Evolutionary conservation across 2,888 invertebrate genomes (phyloP).

Genomic region (Ptychoptera albimana): DNA sequence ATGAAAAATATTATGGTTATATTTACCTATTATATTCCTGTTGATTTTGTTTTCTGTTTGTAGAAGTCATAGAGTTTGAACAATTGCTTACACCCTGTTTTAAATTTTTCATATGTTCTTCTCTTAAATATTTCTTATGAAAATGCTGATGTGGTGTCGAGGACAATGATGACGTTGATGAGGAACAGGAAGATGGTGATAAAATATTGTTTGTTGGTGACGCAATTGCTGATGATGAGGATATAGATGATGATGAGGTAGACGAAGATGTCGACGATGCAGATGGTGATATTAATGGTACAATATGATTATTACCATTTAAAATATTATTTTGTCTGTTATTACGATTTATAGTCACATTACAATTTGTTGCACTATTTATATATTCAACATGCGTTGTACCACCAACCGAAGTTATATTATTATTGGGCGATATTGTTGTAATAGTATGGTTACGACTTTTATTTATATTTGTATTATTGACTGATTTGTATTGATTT

Average conservation of each 20-base stretch:
- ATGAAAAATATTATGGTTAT: no score
- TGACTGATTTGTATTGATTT: conserved; percentile 10
- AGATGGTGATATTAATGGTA: conserved; percentile 11
- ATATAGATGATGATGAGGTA: conserved; percentile 2
- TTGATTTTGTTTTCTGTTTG: not conserved
- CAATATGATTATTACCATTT: not conserved
- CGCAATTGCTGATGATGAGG: conserved; percentile 3
- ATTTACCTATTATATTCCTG: conserved; percentile 8
- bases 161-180: conserved; percentile 7
- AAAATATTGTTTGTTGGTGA: not conserved
- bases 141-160: conserved; percentile 19
- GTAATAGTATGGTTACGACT: conserved; percentile 11
- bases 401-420: conserved; percentile 28
- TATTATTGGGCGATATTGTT: conserved; percentile 17
- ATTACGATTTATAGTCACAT: no score
- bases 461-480: conserved; percentile 9
- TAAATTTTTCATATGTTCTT: conserved; percentile 27
- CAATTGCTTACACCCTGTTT: conserved; percentile 1
- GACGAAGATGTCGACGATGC: conserved; percentile 6
- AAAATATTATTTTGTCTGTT: no score
- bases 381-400: conserved; percentile 31
- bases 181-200: not conserved
- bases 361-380: conserved; percentile 9
- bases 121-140: conserved; percentile 29
- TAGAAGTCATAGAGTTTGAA: not conserved